Base-by-base conservation (phyloP, 1,140 invertebrate genomes). In the Dendrolimus kikuchii region DNA sequence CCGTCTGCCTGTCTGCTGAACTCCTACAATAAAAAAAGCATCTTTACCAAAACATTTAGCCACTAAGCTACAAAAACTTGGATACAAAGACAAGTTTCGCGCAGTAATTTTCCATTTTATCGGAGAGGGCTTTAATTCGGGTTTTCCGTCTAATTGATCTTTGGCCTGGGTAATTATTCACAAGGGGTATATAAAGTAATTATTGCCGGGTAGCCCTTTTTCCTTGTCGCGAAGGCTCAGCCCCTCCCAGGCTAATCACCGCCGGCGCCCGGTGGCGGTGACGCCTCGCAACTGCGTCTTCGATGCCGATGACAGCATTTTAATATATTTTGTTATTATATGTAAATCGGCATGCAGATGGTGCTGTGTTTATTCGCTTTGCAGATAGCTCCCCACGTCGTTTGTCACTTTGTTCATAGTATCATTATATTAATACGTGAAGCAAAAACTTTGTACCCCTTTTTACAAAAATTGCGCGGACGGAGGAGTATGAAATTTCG, bases 271-370 rank as follows among this genome's bases (percentile, higher is more conserved):
- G 79, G 76, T 84, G 81, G 61, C 76, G 55, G 71, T 81, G 81
- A 84, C 81, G 77, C 55, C 64, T 69, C 71, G 68, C 68, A 69
- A 70, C 70, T 71, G 65, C 60, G 65, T 76, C 71, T 77, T 75
- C 63, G 68, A 71, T 66, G 65, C 61, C 71, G 69, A 67, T 84
- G 78, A 84, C 81, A 84, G 79, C 42, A 74, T 82, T 84, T 84
- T 84, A 84, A 84, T 84, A 82, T 81, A 81, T 81, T 81, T 81
- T 71, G 66, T 65, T 71, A 77, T 64, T 66, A 71, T 79, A 84
- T 84, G 79, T 80, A 78, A 84, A 84, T 81, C 64, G 57, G 46
- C 61, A 64, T 72, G 71, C 72, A 77, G 74, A 73, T 79, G 74
- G 55, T 49, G 70, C 53, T 39, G 54, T 64, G 66, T 67, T 55